These are phyloP conservation scores for Hymenopus coronatus DNA, from an alignment of 2,888 invertebrate genomes.

Conservation along the genomic window DNA sequence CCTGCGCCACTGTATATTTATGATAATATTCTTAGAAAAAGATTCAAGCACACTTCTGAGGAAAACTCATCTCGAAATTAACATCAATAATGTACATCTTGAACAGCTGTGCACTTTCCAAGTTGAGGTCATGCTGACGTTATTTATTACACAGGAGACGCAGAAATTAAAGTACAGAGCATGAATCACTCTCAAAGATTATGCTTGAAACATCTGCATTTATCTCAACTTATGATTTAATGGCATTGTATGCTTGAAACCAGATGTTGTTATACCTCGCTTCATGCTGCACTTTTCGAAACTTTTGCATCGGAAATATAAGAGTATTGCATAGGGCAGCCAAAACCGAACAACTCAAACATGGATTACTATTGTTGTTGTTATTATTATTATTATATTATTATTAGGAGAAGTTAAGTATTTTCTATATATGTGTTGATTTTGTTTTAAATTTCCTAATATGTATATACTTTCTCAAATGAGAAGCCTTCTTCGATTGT, in stretches of 20 bases:
- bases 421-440: no score
- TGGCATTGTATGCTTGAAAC: not conserved
- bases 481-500: no score
- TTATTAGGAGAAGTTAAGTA: no score
- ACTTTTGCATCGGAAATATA: not conserved
- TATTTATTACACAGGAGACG: not conserved
- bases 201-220: not conserved
- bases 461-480: no score
- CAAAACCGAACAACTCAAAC: no score
- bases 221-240: not conserved
- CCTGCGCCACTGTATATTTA: no score
- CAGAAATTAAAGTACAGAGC: not conserved
- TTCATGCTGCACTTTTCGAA: not conserved
- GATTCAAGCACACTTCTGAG: no score
- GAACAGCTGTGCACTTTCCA: not conserved
- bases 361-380: no score
- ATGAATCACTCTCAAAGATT: not conserved
- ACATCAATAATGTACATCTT: not conserved
- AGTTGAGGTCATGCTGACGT: not conserved
- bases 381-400: no score
- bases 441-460: no score
- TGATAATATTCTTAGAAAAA: no score
- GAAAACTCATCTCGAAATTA: not conserved
- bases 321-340: no score
- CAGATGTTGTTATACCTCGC: not conserved